Evolutionary conservation across 1,140 invertebrate species (phyloP).

Genomic region (Rhizoglyphus robini): DNA sequence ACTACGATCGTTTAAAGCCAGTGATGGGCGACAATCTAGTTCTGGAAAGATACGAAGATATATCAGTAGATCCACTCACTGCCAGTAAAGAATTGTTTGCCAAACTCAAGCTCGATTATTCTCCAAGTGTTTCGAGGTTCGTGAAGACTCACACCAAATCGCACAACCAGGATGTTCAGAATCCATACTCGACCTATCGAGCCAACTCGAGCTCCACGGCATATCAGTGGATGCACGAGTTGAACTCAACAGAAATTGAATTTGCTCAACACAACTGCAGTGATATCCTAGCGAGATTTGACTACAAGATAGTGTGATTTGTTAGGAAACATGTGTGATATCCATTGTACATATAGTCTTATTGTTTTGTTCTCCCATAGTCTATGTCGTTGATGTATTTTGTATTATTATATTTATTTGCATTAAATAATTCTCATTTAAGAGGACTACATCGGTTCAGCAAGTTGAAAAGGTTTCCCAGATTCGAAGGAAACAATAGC

Average conservation of each 20-base stretch:
- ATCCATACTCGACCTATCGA: conserved; percentile 13
- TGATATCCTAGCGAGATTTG: neutral
- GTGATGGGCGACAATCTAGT: conserved; percentile 51
- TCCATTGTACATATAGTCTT: too few relatives aligned
- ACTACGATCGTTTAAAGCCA: conserved; percentile 50
- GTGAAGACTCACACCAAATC: conserved; percentile 23
- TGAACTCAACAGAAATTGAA: neutral
- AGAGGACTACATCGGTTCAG: too few relatives aligned
- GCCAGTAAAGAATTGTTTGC: conserved; percentile 54
- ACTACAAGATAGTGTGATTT: neutral
- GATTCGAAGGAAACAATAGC: neutral
- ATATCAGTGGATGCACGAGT: neutral
- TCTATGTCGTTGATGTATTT: too few relatives aligned
- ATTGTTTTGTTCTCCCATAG: too few relatives aligned
- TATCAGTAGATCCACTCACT: conserved; percentile 56
- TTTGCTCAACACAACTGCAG: neutral
- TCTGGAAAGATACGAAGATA: conserved; percentile 52
- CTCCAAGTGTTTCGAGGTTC: conserved; percentile 20
- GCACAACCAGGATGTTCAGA: neutral
- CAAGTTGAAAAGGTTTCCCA: too few relatives aligned
- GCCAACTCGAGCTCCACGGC: neutral
- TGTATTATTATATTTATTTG: too few relatives aligned
- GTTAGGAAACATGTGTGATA: neutral
- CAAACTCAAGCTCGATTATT: conserved; percentile 50
- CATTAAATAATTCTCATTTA: too few relatives aligned